Conservation (phyloP, 2,888 invertebrate genomes). For the Pyrgus malvae region DNA sequence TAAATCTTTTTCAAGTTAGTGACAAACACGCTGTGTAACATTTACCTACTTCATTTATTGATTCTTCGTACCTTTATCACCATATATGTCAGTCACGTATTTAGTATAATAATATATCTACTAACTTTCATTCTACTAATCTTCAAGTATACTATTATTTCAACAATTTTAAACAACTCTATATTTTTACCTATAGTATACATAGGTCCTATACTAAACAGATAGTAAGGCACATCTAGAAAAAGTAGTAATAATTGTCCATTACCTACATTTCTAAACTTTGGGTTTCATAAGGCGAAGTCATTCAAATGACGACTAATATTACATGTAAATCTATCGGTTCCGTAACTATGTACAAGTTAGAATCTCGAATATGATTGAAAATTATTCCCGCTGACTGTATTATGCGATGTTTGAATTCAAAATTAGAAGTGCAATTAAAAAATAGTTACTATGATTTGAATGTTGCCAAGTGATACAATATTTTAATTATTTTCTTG, state of each 20-base stretch:
- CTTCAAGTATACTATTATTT: constrained; percentile 1
- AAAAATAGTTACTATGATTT: no score
- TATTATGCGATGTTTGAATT: no score
- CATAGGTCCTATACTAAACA: background rate
- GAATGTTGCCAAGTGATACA: no score
- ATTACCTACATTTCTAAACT: constrained; percentile 27
- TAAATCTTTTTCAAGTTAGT: no score
- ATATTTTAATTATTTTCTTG: no score
- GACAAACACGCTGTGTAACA: no score
- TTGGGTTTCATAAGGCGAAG: constrained; percentile 25
- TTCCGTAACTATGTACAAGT: no score
- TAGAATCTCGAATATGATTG: no score
- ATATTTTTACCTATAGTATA: background rate
- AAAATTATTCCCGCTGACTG: no score
- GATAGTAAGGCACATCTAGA: constrained; percentile 27
- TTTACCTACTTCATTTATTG: no score
- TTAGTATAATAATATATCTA: background rate
- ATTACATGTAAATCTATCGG: background rate
- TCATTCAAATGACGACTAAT: background rate
- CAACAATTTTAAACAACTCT: constrained; percentile 10
- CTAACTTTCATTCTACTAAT: background rate
- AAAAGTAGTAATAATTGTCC: constrained; percentile 23
- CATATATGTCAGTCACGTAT: background rate
- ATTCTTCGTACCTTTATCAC: background rate
- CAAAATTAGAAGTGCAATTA: no score